A percentile compares a stretch with the other conserved stretches of the same genome.
Conservation (phyloP, 2,888 invertebrate genomes). For the Drosophila mimetica region DNA sequence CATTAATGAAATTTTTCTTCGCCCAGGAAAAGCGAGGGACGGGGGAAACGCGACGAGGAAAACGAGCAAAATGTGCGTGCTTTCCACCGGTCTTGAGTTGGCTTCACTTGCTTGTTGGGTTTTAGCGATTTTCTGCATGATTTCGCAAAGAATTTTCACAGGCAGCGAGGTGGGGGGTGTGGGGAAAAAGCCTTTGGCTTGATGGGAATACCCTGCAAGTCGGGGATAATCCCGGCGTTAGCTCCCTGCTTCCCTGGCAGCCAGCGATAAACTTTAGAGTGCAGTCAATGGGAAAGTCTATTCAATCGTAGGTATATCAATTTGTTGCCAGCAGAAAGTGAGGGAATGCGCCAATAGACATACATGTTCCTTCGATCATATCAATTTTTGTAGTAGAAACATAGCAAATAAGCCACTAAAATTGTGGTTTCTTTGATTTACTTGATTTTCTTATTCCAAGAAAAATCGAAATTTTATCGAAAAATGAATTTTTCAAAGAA, state of each 20-base stretch:
- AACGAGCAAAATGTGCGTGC: slow-evolving; percentile 27
- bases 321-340: too few relatives aligned
- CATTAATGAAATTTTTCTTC: slow-evolving; percentile 58
- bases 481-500: too few relatives aligned
- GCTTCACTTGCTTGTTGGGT: slow-evolving; percentile 37
- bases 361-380: not conserved
- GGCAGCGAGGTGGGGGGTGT: not conserved
- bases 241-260: not conserved
- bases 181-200: slow-evolving; percentile 14
- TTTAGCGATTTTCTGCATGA: slow-evolving; percentile 73
- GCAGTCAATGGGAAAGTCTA: slow-evolving; percentile 6
- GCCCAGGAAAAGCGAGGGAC: not conserved
- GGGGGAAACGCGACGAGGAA: not conserved
- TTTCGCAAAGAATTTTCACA: slow-evolving; percentile 58
- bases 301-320: slow-evolving; percentile 1
- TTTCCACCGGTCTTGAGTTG: slow-evolving; percentile 31
- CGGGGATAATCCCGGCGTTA: slow-evolving; percentile 5
- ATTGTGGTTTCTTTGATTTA: too few relatives aligned
- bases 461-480: too few relatives aligned
- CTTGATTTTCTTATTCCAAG: too few relatives aligned
- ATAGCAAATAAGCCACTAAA: too few relatives aligned
- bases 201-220: slow-evolving; percentile 16
- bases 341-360: not conserved
- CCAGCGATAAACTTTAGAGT: slow-evolving; percentile 1
- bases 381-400: too few relatives aligned